Percentiles rank a stretch among this genome's conserved stretches.
Conservation (phyloP, 2,888 invertebrate species). For the Lycocerus yunnanus region DNA sequence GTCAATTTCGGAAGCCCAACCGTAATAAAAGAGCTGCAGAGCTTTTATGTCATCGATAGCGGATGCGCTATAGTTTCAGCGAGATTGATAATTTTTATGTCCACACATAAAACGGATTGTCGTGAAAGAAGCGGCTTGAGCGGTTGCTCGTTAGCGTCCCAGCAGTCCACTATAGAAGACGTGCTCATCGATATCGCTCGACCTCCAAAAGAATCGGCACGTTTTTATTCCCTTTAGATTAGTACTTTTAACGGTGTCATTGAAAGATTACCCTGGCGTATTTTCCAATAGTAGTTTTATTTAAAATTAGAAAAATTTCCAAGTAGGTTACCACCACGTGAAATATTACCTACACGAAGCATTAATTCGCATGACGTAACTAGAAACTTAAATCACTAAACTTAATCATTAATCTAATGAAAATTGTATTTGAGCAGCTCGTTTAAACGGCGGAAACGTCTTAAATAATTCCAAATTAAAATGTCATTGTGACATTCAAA, state of each 20-base stretch:
- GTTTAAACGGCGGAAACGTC: conserved; percentile 35
- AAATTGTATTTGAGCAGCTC: conserved; percentile 25
- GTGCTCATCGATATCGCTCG: conserved; percentile 26
- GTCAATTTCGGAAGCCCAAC: conserved; percentile 30
- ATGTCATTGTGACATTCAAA: conserved; percentile 48
- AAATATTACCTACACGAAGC: neutral
- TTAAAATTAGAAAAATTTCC: neutral
- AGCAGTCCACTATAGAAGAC: conserved; percentile 29
- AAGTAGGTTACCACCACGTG: neutral
- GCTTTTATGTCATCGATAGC: conserved; percentile 45
- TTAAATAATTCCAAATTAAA: conserved; percentile 50
- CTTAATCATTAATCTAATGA: conserved; percentile 35
- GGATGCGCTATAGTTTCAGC: conserved; percentile 44
- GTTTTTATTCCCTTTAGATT: conserved; percentile 23
- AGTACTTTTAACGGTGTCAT: conserved; percentile 16
- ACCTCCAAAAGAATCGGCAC: conserved; percentile 9
- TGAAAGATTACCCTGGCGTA: conserved; percentile 12
- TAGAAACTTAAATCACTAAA: conserved; percentile 16
- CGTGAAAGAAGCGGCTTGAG: conserved; percentile 32
- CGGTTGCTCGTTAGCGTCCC: conserved; percentile 34
- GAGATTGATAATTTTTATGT: conserved; percentile 52
- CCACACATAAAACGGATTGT: conserved; percentile 44
- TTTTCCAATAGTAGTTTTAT: neutral
- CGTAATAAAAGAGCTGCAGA: conserved; percentile 41
- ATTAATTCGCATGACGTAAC: neutral